Evolutionary conservation across 1,140 invertebrate species (phyloP).

Genomic region (Bombus haemorrhoidalis): DNA sequence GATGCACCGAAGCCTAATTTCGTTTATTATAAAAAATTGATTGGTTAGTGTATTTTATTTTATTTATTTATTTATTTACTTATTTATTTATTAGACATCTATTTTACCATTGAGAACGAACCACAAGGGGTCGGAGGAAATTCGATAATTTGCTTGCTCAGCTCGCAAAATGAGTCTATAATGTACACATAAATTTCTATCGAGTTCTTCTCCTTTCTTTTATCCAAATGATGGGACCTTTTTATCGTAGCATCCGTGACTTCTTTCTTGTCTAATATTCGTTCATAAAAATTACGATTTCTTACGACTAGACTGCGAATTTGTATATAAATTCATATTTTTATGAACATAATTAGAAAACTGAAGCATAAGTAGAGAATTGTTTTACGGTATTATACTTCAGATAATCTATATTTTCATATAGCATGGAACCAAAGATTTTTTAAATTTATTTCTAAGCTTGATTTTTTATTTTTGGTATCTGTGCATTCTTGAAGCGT

Average conservation of each 20-base stretch:
- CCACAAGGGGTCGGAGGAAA: slow-evolving; percentile 48
- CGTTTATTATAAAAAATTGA: neutral
- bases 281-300: neutral
- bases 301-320: neutral
- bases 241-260: neutral
- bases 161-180: slow-evolving; percentile 34
- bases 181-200: slow-evolving; percentile 16
- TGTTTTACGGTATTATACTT: neutral
- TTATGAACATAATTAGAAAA: neutral
- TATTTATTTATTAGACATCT: no score
- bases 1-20: slow-evolving; percentile 18
- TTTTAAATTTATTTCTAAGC: no score
- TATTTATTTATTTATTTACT: no score
- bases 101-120: slow-evolving; percentile 34
- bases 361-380: neutral
- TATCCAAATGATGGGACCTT: neutral
- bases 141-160: slow-evolving; percentile 49
- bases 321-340: neutral
- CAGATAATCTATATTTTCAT: neutral
- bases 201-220: neutral
- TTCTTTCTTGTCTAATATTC: neutral
- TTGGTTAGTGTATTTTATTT: no score
- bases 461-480: neutral
- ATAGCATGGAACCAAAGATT: no score
- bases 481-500: neutral